Conservation (phyloP, 2,797 vertebrate species). For the Neosilurus mollespiculum region DNA sequence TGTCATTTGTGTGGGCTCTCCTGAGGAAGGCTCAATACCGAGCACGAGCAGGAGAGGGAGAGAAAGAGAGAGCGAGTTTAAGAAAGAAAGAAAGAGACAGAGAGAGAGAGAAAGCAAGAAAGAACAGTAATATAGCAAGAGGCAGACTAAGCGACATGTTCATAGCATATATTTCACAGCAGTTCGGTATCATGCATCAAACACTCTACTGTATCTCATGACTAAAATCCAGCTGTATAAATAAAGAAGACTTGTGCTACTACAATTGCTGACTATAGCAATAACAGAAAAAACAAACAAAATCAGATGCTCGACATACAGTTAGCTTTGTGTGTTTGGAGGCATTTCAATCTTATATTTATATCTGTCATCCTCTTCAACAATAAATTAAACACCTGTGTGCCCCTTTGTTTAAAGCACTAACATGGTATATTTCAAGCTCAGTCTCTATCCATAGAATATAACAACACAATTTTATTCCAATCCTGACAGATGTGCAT, state of each 20-base stretch:
- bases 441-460: not conserved
- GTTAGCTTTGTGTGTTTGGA: not conserved
- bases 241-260: not conserved
- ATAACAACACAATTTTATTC: no score
- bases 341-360: not conserved
- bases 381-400: not conserved
- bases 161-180: conserved; percentile 8
- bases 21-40: conserved; percentile 46
- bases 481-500: no score
- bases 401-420: not conserved
- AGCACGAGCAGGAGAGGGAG: conserved; percentile 32
- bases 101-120: conserved; percentile 28
- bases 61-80: conserved; percentile 53
- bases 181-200: conserved; percentile 20
- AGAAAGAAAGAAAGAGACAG: conserved; percentile 47
- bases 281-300: not conserved
- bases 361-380: not conserved
- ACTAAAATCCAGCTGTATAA: conserved; percentile 44
- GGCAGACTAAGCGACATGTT: conserved; percentile 22
- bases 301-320: not conserved
- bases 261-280: not conserved
- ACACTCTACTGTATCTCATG: conserved; percentile 44
- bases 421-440: not conserved
- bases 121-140: conserved; percentile 26
- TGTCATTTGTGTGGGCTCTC: conserved; percentile 48